Base-by-base conservation (phyloP, 2,888 invertebrate genomes). In the Alviniconcha strummeri region DNA sequence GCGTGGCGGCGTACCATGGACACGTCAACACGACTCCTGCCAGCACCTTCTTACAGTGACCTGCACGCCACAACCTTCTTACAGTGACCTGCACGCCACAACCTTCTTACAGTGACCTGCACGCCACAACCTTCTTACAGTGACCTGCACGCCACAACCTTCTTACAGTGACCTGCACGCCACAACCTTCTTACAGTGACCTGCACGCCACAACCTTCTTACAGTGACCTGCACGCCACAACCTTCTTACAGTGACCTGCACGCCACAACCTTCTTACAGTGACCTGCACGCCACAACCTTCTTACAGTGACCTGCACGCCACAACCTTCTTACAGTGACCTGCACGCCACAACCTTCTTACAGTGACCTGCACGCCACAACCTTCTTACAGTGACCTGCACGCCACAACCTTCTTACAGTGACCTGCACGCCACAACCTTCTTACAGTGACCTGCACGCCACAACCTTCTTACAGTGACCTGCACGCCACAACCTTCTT, bases 1-100 rank as follows among this genome's bases (percentile, higher is more conserved):
- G 91, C 8, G 89, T 89, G 54, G 89, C 85, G 17, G 87, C 85
- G 79, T 90, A 91, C 91, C 91, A 91, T 5, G 91, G 91, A 85
- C 91, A 91, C 4, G 90, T 91, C 56, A 90, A 80, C 55, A 91
- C 72, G 9, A 88, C 86, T 15, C 86, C 88, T 84, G 86, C 88
- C 72, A 91, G 57, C 8, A 91, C 80, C 57, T 87, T 86, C 8
- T 86, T 84, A 82, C 88, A 87, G 52, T 86, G 83, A 77, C 85
- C 91, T 90, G 80, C 13, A 36, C 36, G 36, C 36, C 36, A 36
- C 36, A 36, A 36, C 36, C 57, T 87, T 86, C 8, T 86, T 84
- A 82, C 88, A 87, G 52, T 86, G 83, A 77, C 85, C 91, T 90
- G 80, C 13, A 8, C 17, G 11, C 5, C n/a, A 55, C 13, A 17